Evolutionary conservation across 2,888 invertebrate genomes (phyloP), one percentile per base, ranked within the genome.

Genomic region (Emmelina monodactyla): DNA sequence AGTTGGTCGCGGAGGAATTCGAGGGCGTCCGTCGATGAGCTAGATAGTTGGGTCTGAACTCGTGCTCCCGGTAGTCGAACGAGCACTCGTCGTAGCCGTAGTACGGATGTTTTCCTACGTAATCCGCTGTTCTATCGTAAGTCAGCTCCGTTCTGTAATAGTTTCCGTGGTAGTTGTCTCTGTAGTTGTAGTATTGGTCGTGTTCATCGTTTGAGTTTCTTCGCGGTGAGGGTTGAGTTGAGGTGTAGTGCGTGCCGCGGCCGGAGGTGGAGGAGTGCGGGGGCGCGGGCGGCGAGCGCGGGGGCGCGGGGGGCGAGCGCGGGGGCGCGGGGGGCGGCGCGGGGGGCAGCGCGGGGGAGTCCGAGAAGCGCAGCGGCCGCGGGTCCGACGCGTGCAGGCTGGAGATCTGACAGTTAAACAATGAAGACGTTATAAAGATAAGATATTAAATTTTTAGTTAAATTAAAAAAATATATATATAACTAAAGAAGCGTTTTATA

Each of bases 11-110:
- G 0, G 87, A 87, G 3, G 91, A 87, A 53, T 90, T 90, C 0
- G 92, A 91, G 0, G 90, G 87, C 0, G 91, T 91, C 37, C 93
- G 83, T 46, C 88, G 83, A 62, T 93, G 94, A 0, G 82, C 65
- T 22, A 70, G 62, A 48, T 73, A 82, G 6, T 62, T 40, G 1
- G 63, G 66, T 35, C 71, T 40, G 41, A 68, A 75, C 14, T 76
- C 76, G 0, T 70, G 62, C 31, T 76, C 76, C 6, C 72, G 49
- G 35, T 62, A 73, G 2, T 76, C 76, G 46, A 62, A 72, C 1
- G 68, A 60, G 44, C 66, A 64, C 28, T 78, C 75, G 31, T 78
- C 78, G 55, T 75, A 73, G 0, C 67, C 71, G 39, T 60, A 68
- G 43, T 65, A 70, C 0, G 75, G 73, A 14, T 75, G 75, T 42